Conservation (phyloP, 2,797 vertebrate species). For the Heterohyrax brucei region DNA sequence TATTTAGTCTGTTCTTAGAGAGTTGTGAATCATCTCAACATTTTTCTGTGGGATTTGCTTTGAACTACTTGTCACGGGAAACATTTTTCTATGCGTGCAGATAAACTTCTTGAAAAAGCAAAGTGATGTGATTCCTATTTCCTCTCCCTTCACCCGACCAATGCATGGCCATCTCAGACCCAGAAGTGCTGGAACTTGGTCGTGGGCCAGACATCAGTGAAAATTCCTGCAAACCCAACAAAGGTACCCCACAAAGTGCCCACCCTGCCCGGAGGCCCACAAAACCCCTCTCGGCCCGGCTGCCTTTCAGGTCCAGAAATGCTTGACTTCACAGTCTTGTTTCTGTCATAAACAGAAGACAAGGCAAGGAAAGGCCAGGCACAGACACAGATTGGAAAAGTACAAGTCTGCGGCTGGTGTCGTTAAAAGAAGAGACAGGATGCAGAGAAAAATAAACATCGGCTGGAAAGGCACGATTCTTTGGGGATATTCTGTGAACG, state of each 20-base stretch:
- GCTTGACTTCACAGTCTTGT: not conserved
- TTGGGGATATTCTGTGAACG: not conserved
- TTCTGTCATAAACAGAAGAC: not conserved
- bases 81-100: not conserved
- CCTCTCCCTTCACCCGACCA: not conserved
- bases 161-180: not conserved
- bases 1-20: not conserved
- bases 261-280: accelerated
- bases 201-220: not conserved
- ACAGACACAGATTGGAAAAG: not conserved
- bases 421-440: not conserved
- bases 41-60: not conserved
- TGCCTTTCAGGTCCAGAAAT: too few species aligned
- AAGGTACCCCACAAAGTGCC: not conserved
- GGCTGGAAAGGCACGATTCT: not conserved
- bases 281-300: not conserved
- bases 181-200: not conserved
- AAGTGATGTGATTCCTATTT: not conserved
- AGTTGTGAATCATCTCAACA: not conserved
- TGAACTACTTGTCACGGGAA: not conserved
- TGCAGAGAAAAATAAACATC: not conserved
- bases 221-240: not conserved
- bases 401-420: not conserved
- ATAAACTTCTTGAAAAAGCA: not conserved
- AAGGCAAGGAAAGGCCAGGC: not conserved